phyloP scores from a whole-genome alignment of 2,113 vertebrate species.

The Nestor notabilis region DNA sequence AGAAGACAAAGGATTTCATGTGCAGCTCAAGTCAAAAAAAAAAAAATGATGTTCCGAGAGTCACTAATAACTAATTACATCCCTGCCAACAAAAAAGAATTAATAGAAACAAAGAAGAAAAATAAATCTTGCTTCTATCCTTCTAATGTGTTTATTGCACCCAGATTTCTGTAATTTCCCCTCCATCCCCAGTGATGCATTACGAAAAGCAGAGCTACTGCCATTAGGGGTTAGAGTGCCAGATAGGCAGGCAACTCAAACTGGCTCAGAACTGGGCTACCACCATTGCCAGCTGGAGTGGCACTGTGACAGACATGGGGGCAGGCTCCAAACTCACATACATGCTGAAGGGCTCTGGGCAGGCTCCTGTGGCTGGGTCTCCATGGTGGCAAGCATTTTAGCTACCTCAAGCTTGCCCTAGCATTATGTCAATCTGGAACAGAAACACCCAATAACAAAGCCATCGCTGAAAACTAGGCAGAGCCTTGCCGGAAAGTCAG shows the following conservation, averaged over 20 bases:
- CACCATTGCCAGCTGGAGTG: background rate
- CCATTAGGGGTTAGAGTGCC: accelerated
- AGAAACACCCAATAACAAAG: background rate
- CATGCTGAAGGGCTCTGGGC: background rate
- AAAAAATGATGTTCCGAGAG: background rate
- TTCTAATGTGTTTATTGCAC: background rate
- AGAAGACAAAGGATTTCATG: background rate
- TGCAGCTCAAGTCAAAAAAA: background rate
- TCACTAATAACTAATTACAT: background rate
- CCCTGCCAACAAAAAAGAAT: background rate
- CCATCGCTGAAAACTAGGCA: background rate
- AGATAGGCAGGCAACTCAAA: background rate
- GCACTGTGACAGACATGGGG: background rate
- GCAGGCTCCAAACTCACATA: background rate
- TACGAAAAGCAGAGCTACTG: background rate
- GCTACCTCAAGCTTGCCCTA: background rate
- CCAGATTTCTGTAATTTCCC: background rate
- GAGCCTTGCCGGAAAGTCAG: background rate
- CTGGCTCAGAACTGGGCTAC: background rate
- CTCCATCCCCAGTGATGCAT: background rate
- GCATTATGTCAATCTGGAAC: background rate
- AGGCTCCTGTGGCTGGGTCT: background rate
- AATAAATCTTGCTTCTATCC: background rate
- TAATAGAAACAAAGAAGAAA: background rate
- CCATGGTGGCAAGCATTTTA: accelerated